Percentiles rank a stretch among this genome's conserved stretches.
Conservation (phyloP, 2,113 vertebrate species). For the Pionites leucogaster region DNA sequence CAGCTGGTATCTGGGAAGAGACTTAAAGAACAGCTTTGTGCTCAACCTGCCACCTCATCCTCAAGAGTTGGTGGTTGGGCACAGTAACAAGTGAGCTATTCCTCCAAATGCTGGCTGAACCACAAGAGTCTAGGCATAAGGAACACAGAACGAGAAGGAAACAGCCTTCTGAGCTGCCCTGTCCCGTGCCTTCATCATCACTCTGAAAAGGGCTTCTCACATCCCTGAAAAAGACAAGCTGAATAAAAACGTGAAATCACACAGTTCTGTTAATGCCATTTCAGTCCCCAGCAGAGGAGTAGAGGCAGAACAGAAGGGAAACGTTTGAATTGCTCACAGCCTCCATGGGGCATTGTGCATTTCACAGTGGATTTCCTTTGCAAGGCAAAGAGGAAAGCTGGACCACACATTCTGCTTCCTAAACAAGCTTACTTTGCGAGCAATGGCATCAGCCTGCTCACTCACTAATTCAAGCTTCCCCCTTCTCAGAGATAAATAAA, state of each 20-base stretch:
- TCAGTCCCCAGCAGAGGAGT: neutral
- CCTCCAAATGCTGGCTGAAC: neutral
- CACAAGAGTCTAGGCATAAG: neutral
- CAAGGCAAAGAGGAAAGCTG: neutral
- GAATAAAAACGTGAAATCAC: accelerated
- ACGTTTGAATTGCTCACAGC: neutral
- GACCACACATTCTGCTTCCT: neutral
- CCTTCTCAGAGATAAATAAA: neutral
- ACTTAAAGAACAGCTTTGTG: neutral
- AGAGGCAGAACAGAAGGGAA: neutral
- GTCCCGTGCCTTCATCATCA: neutral
- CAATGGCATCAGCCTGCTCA: neutral
- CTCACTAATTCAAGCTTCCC: constrained; percentile 31
- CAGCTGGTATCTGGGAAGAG: neutral
- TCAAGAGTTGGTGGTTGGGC: neutral
- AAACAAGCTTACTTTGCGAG: neutral
- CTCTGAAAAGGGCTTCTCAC: neutral
- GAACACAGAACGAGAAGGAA: neutral
- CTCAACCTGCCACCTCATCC: neutral
- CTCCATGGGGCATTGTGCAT: neutral
- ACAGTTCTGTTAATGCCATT: neutral
- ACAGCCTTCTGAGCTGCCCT: neutral
- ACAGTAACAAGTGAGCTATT: neutral
- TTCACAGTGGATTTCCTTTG: constrained; percentile 2
- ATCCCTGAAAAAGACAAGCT: neutral